A percentile compares a stretch with the other conserved stretches of the same genome.
Evolutionary conservation across 2,888 invertebrate genomes (phyloP).

Genomic region (Charanyca ferruginea): DNA sequence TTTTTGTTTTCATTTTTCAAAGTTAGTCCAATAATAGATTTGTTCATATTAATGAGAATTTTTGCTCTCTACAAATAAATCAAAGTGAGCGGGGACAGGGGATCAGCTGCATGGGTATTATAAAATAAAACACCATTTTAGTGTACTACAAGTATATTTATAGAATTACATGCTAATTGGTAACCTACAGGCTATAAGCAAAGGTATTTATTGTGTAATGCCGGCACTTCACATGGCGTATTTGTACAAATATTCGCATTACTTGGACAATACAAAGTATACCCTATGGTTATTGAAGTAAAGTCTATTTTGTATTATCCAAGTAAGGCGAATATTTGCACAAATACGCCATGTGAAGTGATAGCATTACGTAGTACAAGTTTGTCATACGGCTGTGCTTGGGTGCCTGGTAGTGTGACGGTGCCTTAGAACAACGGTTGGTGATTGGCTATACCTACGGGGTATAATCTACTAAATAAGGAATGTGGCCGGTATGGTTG

Average conservation of each 20-base stretch:
- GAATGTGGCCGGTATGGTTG: neutral
- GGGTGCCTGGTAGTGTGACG: constrained; percentile 9
- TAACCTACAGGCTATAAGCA: constrained; percentile 63
- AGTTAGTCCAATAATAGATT: no score
- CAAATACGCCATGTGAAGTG: no score
- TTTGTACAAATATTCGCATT: no score
- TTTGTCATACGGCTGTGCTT: constrained; percentile 42
- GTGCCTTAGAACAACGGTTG: constrained; percentile 3
- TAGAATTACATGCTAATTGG: constrained; percentile 66
- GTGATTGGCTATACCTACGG: neutral
- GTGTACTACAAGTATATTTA: constrained; percentile 70
- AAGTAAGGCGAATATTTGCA: no score
- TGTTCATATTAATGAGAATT: no score
- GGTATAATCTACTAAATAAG: neutral
- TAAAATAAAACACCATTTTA: constrained; percentile 60
- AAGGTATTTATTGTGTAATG: constrained; percentile 65
- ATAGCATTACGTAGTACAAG: neutral
- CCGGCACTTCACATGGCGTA: no score
- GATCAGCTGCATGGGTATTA: neutral
- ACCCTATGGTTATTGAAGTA: no score
- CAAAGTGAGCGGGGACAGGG: neutral
- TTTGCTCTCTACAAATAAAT: neutral
- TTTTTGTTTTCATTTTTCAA: no score
- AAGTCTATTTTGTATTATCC: no score
- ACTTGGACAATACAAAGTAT: no score